Percentiles rank a stretch among this genome's conserved stretches.
Conservation (phyloP, 2,113 vertebrate genomes). For the Vulpes lagopus region DNA sequence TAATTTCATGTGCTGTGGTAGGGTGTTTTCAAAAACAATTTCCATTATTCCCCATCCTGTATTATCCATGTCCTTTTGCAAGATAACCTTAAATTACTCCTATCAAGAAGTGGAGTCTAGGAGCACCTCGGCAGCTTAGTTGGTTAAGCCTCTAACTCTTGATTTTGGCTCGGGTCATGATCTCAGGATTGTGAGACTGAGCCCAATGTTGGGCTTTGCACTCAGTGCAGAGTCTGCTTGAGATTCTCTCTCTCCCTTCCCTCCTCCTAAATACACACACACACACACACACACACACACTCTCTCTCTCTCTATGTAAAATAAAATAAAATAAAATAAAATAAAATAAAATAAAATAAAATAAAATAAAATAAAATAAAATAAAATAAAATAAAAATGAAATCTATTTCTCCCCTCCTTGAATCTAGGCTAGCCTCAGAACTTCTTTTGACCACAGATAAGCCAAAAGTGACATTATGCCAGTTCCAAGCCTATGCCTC, state of each 20-base stretch:
- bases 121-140: not conserved
- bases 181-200: not conserved
- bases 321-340: not conserved
- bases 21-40: not conserved
- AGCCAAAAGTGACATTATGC: not conserved
- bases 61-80: not conserved
- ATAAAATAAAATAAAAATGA: not conserved
- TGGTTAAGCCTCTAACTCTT: not conserved
- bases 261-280: not conserved
- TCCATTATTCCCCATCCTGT: not conserved
- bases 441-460: not conserved
- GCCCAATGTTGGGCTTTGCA: too few relatives aligned
- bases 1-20: not conserved
- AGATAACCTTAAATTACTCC: not conserved
- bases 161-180: not conserved
- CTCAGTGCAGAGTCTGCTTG: not conserved
- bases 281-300: not conserved
- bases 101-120: not conserved
- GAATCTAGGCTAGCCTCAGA: not conserved
- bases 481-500: not conserved
- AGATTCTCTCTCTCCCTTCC: not conserved
- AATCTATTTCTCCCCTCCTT: not conserved
- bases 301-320: not conserved
- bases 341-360: not conserved
- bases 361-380: not conserved